Percentiles rank a stretch among this genome's conserved stretches.
Conservation (phyloP, 2,113 vertebrate species). For the Burhinus bistriatus region DNA sequence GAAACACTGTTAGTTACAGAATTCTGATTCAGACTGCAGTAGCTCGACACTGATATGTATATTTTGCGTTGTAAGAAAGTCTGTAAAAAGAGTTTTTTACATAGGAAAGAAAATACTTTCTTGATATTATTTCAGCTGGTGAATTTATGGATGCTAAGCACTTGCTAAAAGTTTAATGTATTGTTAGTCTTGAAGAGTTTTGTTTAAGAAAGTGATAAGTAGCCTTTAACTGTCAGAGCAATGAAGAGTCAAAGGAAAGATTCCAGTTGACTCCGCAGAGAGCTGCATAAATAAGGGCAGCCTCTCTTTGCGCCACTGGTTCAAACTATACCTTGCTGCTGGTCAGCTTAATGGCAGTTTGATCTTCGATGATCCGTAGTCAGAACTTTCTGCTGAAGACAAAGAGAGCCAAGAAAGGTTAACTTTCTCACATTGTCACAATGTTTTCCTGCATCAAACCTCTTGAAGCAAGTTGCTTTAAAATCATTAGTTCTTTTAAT, state of each 20-base stretch:
- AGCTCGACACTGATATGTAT: neutral
- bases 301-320: neutral
- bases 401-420: neutral
- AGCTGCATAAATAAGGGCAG: neutral
- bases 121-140: slow-evolving; percentile 31
- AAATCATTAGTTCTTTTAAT: neutral
- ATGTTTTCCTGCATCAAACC: neutral
- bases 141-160: slow-evolving; percentile 27
- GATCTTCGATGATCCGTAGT: neutral
- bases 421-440: neutral
- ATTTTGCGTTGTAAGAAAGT: neutral
- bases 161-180: neutral
- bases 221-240: neutral
- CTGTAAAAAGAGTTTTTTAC: neutral
- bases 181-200: neutral
- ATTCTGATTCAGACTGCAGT: neutral
- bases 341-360: neutral
- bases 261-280: neutral
- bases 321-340: neutral
- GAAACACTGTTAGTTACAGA: neutral
- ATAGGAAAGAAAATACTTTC: neutral
- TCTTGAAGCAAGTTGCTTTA: neutral
- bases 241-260: neutral
- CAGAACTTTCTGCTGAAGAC: neutral
- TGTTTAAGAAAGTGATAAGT: slow-evolving; percentile 15